A percentile compares a stretch with the other conserved stretches of the same genome.
Conservation (phyloP, 2,113 vertebrate species). For the Thymallus thymallus region DNA sequence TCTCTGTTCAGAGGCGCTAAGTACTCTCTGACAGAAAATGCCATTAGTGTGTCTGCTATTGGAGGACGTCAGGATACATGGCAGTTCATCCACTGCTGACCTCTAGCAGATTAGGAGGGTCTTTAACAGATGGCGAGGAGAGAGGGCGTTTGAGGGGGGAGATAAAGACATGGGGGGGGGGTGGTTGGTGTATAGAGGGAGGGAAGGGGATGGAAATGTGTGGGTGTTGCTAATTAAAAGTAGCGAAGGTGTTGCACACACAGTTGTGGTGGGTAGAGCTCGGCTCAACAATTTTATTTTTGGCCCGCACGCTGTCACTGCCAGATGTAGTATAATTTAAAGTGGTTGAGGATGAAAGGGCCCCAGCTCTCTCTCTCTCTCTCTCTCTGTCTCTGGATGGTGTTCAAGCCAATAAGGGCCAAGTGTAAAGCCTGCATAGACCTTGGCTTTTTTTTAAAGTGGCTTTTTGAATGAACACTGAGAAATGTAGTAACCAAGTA, state of each 20-base stretch:
- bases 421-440: too few relatives aligned
- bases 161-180: conserved; percentile 43
- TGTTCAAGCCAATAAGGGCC: too few relatives aligned
- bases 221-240: conserved; percentile 33
- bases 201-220: not conserved
- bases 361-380: not conserved
- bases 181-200: not conserved
- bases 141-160: conserved; percentile 3
- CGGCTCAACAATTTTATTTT: conserved; percentile 23
- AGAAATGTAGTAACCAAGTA: too few relatives aligned
- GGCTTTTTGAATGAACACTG: not conserved
- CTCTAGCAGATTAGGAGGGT: conserved; percentile 61
- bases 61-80: too few relatives aligned
- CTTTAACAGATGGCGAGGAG: conserved; percentile 61
- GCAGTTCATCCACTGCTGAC: conserved; percentile 39
- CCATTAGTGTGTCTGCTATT: too few relatives aligned
- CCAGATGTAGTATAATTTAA: conserved; percentile 27
- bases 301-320: not conserved
- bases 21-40: too few relatives aligned
- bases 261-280: not conserved
- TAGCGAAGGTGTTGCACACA: conserved; percentile 7
- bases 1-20: too few relatives aligned
- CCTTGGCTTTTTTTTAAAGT: too few relatives aligned
- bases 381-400: not conserved
- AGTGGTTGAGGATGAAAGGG: not conserved